These are phyloP conservation scores for Dufourea novaeangliae DNA, from an alignment of 1,140 invertebrate genomes.

Conservation along the genomic window DNA sequence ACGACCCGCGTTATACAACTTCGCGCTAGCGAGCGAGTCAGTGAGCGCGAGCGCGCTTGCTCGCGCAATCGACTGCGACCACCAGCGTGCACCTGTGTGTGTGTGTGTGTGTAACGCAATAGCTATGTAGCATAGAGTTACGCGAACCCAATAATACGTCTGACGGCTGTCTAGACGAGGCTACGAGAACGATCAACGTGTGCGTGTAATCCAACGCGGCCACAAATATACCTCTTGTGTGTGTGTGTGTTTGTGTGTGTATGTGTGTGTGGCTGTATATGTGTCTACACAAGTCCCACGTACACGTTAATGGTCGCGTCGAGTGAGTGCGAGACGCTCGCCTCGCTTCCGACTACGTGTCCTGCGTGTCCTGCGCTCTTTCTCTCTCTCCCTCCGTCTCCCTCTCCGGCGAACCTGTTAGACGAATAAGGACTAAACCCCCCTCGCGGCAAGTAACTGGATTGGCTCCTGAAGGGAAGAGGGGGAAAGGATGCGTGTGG, in stretches of 20 bases:
- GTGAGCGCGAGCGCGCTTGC: constrained; percentile 17
- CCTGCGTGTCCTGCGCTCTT: constrained; percentile 38
- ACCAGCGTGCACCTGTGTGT: constrained; percentile 41
- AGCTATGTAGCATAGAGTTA: constrained; percentile 72
- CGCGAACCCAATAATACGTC: constrained; percentile 78
- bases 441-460: constrained; percentile 42
- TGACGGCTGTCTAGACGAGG: constrained; percentile 78
- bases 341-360: constrained; percentile 15
- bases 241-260: too few relatives aligned
- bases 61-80: neutral
- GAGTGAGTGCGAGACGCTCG: constrained; percentile 32
- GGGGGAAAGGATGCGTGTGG: neutral
- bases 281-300: constrained; percentile 1
- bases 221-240: constrained; percentile 42
- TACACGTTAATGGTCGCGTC: constrained; percentile 41
- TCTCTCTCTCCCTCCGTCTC: neutral
- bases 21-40: constrained; percentile 14
- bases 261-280: too few relatives aligned
- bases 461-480: too few relatives aligned
- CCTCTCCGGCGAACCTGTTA: constrained; percentile 30
- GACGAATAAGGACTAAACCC: constrained; percentile 43
- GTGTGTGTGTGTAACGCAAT: constrained; percentile 69
- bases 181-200: constrained; percentile 65
- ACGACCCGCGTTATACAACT: constrained; percentile 12
- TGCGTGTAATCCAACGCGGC: constrained; percentile 55